phyloP scores from a whole-genome alignment of 2,113 vertebrate species.

The Macquaria ambigua region DNA sequence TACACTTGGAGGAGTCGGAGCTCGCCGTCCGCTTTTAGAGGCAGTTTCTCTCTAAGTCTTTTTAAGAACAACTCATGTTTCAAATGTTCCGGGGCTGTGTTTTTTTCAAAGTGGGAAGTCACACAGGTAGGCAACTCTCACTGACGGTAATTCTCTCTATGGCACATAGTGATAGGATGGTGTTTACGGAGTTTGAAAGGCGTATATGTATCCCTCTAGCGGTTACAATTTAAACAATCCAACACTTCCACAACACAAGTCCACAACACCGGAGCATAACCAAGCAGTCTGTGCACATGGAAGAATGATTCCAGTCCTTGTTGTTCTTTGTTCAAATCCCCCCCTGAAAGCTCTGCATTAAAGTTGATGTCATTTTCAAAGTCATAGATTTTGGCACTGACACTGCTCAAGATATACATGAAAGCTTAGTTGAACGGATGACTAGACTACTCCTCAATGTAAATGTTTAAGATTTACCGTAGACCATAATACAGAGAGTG shows the following conservation, averaged over 20 bases:
- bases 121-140: slow-evolving; percentile 90
- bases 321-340: neutral
- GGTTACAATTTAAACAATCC: slow-evolving; percentile 88
- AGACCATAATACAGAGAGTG: neutral
- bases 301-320: neutral
- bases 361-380: neutral
- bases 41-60: slow-evolving; percentile 83
- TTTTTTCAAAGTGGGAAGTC: slow-evolving; percentile 84
- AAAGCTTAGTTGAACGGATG: neutral
- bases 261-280: slow-evolving; percentile 40
- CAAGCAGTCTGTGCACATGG: neutral
- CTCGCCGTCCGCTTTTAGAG: slow-evolving; percentile 76
- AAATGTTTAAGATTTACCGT: neutral
- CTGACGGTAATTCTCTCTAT: slow-evolving; percentile 83
- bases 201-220: slow-evolving; percentile 96
- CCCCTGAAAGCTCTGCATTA: neutral
- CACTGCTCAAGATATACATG: neutral
- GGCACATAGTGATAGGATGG: slow-evolving; percentile 88
- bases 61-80: slow-evolving; percentile 85
- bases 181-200: slow-evolving; percentile 83
- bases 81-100: slow-evolving; percentile 76
- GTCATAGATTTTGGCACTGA: neutral
- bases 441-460: neutral
- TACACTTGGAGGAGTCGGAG: slow-evolving; percentile 77
- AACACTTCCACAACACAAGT: slow-evolving; percentile 60